phyloP scores from a whole-genome alignment of 2,113 vertebrate species.

The Tetrao urogallus region DNA sequence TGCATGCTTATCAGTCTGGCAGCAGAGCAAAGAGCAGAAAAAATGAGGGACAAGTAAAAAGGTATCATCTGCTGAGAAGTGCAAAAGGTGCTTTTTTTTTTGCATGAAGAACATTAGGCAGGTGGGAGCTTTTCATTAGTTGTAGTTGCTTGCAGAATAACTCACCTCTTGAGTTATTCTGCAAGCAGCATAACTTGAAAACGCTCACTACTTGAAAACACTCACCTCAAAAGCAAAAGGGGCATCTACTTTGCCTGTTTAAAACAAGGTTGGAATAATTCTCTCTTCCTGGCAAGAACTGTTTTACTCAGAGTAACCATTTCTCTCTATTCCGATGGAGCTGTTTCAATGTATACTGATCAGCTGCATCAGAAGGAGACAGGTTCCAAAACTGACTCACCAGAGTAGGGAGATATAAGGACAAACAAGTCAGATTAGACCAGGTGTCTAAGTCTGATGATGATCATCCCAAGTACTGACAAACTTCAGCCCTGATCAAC shows the following conservation, averaged over 20 bases:
- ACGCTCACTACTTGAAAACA: not conserved
- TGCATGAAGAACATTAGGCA: not conserved
- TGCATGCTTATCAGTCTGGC: not conserved
- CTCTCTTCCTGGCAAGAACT: not conserved
- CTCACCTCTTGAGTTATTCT: not conserved
- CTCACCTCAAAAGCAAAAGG: not conserved
- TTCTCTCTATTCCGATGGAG: not conserved
- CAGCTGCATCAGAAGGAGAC: not conserved
- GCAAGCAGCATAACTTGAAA: not conserved
- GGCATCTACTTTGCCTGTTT: not conserved
- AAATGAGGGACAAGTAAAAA: not conserved
- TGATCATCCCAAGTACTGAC: not conserved
- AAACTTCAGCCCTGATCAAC: not conserved
- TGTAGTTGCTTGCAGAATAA: not conserved
- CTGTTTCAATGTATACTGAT: not conserved
- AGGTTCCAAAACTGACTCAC: not conserved
- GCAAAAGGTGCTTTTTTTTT: not conserved
- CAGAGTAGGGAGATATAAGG: not conserved
- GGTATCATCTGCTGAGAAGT: not conserved
- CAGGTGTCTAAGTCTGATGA: not conserved
- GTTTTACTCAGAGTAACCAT: not conserved
- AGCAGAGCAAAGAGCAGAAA: not conserved
- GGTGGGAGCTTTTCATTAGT: not conserved
- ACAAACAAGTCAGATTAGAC: not conserved
- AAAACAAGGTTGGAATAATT: not conserved